A percentile compares a stretch with the other conserved stretches of the same genome.
phyloP scores from a whole-genome alignment of 2,888 invertebrate species.

The Melanotus villosus region DNA sequence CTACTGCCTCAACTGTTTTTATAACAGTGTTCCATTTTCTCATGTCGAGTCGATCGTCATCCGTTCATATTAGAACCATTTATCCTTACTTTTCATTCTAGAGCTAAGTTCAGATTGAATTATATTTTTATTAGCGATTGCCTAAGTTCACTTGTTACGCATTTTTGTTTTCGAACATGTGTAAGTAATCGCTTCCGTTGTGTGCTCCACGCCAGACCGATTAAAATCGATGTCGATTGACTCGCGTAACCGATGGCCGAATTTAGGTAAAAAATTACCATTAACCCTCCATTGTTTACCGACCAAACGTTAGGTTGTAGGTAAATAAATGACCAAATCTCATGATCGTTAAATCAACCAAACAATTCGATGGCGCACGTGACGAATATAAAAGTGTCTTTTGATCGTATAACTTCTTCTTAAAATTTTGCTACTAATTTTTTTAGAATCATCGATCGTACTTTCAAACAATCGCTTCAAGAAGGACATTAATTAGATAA shows the following conservation, averaged over 20 bases:
- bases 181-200: background rate
- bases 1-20: conserved; percentile 54
- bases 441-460: no score
- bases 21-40: conserved; percentile 60
- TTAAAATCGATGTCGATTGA: background rate
- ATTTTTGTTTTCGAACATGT: background rate
- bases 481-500: no score
- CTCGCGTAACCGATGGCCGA: no score
- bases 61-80: conserved; percentile 21
- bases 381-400: no score
- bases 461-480: no score
- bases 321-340: background rate
- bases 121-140: background rate
- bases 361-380: no score
- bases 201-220: conserved; percentile 20
- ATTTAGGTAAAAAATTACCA: background rate
- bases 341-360: no score
- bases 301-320: background rate
- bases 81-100: background rate
- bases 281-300: background rate
- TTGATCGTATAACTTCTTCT: no score
- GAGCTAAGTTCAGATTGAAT: background rate
- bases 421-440: no score
- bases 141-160: background rate
- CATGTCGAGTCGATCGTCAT: conserved; percentile 32